Conservation (phyloP, 64 coral and sea anemone species). For the Platygyra sinensis region DNA sequence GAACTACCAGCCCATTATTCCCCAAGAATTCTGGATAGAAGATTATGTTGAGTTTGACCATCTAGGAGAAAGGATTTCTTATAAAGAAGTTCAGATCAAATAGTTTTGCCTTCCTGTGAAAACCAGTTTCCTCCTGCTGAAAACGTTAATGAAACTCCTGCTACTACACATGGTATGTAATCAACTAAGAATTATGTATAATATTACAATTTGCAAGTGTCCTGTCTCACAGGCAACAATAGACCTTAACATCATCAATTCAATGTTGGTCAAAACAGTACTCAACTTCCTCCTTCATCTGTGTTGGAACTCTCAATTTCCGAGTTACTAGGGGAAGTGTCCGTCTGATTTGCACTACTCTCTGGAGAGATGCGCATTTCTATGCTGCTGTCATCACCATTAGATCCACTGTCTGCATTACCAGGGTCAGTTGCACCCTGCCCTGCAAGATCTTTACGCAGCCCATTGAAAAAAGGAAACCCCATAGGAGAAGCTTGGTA, state of each 20-base stretch:
- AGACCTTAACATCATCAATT: neutral
- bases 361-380: constrained; percentile 31
- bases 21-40: no score
- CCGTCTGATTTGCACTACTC: constrained; percentile 38
- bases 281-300: constrained; percentile 44
- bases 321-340: constrained; percentile 11
- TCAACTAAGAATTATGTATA: no score
- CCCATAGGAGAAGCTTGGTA: constrained; percentile 32
- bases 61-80: no score
- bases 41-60: no score
- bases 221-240: neutral
- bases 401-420: constrained; percentile 32
- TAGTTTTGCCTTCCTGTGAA: no score
- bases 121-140: no score
- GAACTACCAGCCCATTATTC: no score
- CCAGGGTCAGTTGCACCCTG: constrained; percentile 14
- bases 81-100: no score
- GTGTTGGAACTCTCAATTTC: constrained; percentile 13
- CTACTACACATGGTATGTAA: no score
- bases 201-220: no score
- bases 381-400: constrained; percentile 42
- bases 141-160: no score
- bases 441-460: constrained; percentile 19
- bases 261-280: neutral
- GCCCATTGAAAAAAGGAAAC: constrained; percentile 5